Conservation (phyloP, 2,113 vertebrate species). For the Lepidothrix coronata region DNA sequence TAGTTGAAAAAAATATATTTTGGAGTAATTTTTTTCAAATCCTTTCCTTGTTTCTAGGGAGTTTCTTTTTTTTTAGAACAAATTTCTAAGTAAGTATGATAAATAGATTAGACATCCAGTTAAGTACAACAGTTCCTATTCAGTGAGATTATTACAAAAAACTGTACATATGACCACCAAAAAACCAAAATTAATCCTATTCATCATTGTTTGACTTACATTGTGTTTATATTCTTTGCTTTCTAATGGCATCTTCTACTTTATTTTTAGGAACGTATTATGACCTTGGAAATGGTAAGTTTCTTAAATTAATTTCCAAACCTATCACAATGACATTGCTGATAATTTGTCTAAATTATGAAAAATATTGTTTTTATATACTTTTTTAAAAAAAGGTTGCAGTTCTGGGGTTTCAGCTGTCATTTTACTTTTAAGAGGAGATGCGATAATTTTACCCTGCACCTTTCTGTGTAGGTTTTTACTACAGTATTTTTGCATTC, state of each 20-base stretch:
- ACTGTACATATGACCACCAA: not conserved
- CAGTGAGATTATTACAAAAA: not conserved
- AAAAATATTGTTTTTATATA: not conserved
- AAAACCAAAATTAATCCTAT: not conserved
- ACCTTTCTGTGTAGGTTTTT: not conserved
- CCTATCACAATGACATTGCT: not conserved
- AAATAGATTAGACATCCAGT: not conserved
- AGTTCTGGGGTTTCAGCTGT: not conserved
- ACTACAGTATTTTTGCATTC: not conserved
- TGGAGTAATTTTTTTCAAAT: not conserved
- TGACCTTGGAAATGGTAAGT: slow-evolving; percentile 79
- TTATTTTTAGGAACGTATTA: slow-evolving; percentile 77
- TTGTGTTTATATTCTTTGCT: not conserved
- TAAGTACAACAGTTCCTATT: not conserved
- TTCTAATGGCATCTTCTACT: slow-evolving; percentile 61
- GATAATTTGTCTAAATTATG: not conserved
- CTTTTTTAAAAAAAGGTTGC: not conserved
- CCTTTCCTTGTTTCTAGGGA: not conserved
- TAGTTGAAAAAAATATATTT: not conserved
- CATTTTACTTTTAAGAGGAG: not conserved
- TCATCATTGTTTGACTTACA: not conserved
- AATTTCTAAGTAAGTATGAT: not conserved
- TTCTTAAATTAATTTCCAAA: slow-evolving; percentile 30
- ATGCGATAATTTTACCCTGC: not conserved
- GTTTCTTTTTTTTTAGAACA: not conserved